phyloP scores from a whole-genome alignment of 2,888 invertebrate genomes.

The Chymomyza fuscimana region DNA sequence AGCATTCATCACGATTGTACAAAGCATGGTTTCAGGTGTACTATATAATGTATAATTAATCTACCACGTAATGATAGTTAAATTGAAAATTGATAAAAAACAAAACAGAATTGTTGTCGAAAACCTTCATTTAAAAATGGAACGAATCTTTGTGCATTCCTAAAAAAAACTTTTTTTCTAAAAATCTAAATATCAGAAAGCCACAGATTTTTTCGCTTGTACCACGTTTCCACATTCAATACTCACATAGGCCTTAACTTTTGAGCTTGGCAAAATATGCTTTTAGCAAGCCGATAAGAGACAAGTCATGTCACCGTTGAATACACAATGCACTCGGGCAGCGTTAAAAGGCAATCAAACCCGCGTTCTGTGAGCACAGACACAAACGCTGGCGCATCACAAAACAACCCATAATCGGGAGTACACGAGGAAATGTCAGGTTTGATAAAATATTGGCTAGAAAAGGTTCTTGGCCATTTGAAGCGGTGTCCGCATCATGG shows the following conservation, averaged over 20 bases:
- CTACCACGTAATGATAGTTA: no score
- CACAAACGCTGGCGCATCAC: slow-evolving; percentile 29
- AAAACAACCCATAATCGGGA: slow-evolving; percentile 50
- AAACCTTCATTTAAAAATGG: no score
- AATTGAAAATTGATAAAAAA: no score
- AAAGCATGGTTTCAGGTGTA: no score
- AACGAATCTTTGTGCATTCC: no score
- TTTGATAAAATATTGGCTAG: slow-evolving; percentile 60
- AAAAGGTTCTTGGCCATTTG: slow-evolving; percentile 47
- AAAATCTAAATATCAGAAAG: no score
- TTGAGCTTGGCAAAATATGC: slow-evolving; percentile 15
- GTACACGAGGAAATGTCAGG: slow-evolving; percentile 62
- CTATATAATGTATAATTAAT: no score
- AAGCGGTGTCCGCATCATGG: slow-evolving; percentile 12
- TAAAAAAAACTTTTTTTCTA: no score
- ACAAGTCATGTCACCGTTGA: neutral
- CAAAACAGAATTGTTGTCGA: no score
- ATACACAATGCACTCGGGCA: slow-evolving; percentile 51
- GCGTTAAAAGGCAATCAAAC: slow-evolving; percentile 37
- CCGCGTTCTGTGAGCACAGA: slow-evolving; percentile 10
- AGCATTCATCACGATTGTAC: no score
- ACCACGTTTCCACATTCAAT: neutral
- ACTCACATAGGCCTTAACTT: slow-evolving; percentile 32
- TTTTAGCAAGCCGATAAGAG: slow-evolving; percentile 46
- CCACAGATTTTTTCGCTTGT: no score